Conservation (phyloP, 2,888 invertebrate species). For the Herminia tarsipennalis region DNA sequence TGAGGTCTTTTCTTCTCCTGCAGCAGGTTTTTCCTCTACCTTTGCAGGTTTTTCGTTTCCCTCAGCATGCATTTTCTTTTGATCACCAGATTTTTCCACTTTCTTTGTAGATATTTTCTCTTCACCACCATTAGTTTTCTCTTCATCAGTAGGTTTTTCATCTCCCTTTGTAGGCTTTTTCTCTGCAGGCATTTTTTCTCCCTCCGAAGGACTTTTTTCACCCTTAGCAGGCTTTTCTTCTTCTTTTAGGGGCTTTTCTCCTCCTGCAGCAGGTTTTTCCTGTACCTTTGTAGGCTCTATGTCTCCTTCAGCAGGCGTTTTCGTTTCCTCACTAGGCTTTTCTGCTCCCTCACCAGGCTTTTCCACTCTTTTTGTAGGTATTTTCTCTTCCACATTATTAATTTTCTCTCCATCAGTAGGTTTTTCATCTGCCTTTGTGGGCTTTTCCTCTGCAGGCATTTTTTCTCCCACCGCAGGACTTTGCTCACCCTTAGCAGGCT, state of each 20-base stretch:
- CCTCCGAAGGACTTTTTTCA: not conserved
- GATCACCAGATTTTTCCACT: not conserved
- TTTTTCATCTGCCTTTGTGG: not conserved
- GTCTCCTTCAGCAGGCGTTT: not conserved
- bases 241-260: not conserved
- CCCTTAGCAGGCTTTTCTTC: not conserved
- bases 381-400: too few species aligned
- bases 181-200: not conserved
- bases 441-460: too few species aligned
- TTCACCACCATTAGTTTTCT: not conserved
- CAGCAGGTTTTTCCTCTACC: not conserved
- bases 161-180: not conserved
- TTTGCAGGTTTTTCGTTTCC: not conserved
- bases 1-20: rapidly evolving
- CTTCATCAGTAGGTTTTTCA: not conserved
- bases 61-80: not conserved
- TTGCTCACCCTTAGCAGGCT: not conserved
- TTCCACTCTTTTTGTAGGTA: too few species aligned
- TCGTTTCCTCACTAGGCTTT: too few species aligned
- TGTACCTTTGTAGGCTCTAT: not conserved
- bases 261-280: not conserved
- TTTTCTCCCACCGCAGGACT: too few species aligned
- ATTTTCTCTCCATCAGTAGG: not conserved
- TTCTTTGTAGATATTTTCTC: not conserved
- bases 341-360: too few species aligned